Evolutionary conservation across 2,113 vertebrate genomes (phyloP).

Genomic region (Tonatia bakeri): DNA sequence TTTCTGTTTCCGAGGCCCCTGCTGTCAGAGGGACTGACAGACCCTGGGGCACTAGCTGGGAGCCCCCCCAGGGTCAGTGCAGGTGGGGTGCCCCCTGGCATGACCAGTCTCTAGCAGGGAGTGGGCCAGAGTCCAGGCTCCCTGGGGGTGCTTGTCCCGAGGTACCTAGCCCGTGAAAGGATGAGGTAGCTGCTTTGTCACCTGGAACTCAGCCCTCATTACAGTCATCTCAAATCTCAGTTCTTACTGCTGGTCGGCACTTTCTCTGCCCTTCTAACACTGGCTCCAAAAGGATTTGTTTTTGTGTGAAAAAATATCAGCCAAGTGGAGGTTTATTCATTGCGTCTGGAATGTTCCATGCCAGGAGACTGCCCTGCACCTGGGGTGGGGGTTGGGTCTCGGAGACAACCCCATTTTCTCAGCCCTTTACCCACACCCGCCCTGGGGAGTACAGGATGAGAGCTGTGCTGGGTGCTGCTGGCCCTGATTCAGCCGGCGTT

Average conservation of each 20-base stretch:
- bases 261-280: neutral
- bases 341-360: neutral
- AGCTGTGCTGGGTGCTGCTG: neutral
- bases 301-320: neutral
- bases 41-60: neutral
- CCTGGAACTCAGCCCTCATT: constrained; percentile 39
- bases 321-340: neutral
- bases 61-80: neutral
- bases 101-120: neutral
- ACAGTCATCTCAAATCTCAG: neutral
- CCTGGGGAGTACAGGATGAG: rapidly evolving
- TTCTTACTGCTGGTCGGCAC: neutral
- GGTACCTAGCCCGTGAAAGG: neutral
- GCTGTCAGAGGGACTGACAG: neutral
- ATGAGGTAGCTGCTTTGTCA: neutral
- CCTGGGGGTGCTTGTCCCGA: neutral
- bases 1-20: neutral
- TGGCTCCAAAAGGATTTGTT: neutral
- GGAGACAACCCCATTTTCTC: neutral
- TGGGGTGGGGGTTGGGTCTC: no score
- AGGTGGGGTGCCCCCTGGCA: no score
- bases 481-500: rapidly evolving
- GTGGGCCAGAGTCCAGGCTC: no score
- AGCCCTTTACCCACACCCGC: rapidly evolving
- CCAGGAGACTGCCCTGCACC: no score